Percentiles rank a stretch among this genome's conserved stretches.
These are phyloP conservation scores for Margaritifera margaritifera DNA, from an alignment of 2,888 invertebrate species.

Conservation along the genomic window DNA sequence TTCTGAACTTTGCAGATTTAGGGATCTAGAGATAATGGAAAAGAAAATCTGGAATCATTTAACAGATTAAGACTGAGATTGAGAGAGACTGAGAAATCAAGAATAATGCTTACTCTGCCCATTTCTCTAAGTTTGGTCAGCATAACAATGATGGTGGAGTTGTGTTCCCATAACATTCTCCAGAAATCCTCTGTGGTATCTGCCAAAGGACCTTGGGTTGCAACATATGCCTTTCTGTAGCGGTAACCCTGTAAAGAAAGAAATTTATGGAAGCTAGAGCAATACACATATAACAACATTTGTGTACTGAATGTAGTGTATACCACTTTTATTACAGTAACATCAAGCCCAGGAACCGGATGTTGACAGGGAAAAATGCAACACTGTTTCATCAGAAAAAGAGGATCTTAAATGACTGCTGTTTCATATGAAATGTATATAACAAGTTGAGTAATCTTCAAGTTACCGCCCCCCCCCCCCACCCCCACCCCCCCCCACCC, in stretches of 20 bases:
- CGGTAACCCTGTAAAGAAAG: constrained; percentile 70
- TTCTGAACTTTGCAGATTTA: no score
- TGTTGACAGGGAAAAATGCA: not conserved
- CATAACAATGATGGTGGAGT: constrained; percentile 99
- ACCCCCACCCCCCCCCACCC: no score
- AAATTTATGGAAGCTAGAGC: not conserved
- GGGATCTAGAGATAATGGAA: no score
- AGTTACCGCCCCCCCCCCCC: no score
- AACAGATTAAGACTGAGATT: not conserved
- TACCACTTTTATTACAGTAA: not conserved
- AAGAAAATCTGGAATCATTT: no score
- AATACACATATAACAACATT: not conserved
- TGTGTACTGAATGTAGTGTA: not conserved
- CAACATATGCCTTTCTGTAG: constrained; percentile 93
- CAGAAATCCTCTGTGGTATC: constrained; percentile 99
- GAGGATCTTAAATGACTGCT: no score
- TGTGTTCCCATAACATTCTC: constrained; percentile 99
- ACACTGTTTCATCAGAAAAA: no score
- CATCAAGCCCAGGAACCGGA: not conserved
- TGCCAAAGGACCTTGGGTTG: constrained; percentile 95
- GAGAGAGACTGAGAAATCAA: not conserved
- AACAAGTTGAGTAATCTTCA: no score
- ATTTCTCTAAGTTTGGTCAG: constrained; percentile 97
- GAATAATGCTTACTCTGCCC: constrained; percentile 85
- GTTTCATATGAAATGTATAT: no score